Conservation (phyloP, 2,888 invertebrate genomes). For the Sinodicranocentrus sp. region DNA sequence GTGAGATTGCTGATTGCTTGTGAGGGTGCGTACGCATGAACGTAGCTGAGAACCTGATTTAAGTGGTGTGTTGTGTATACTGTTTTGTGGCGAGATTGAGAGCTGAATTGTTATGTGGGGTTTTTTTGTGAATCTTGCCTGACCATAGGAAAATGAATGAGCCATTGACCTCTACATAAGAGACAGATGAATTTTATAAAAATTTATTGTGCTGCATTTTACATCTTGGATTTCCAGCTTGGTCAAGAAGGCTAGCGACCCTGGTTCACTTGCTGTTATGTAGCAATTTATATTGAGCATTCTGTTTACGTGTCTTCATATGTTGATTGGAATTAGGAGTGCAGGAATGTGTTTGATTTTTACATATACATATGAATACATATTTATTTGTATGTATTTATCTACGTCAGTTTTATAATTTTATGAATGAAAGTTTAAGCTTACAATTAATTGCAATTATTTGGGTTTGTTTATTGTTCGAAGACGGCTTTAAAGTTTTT, state of each 20-base stretch:
- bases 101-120: conserved; percentile 16
- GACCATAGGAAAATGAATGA: conserved; percentile 55
- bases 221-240: conserved; percentile 23
- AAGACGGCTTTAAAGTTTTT: too few relatives aligned
- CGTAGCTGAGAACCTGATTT: too few relatives aligned
- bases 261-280: not conserved
- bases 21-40: too few relatives aligned
- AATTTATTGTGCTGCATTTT: not conserved
- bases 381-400: not conserved
- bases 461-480: too few relatives aligned
- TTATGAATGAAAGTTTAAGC: too few relatives aligned
- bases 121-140: conserved; percentile 23
- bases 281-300: too few relatives aligned
- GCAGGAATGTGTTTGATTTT: not conserved
- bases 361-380: not conserved
- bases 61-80: too few relatives aligned
- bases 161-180: conserved; percentile 44
- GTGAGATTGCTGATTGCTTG: too few relatives aligned
- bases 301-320: too few relatives aligned
- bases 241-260: not conserved
- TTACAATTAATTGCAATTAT: too few relatives aligned
- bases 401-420: too few relatives aligned
- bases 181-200: not conserved
- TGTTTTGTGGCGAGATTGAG: not conserved
- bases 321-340: too few relatives aligned